Evolutionary conservation across 2,113 vertebrate species (phyloP), one percentile per base, ranked within the genome.

Genomic region (Poecilia latipinna): DNA sequence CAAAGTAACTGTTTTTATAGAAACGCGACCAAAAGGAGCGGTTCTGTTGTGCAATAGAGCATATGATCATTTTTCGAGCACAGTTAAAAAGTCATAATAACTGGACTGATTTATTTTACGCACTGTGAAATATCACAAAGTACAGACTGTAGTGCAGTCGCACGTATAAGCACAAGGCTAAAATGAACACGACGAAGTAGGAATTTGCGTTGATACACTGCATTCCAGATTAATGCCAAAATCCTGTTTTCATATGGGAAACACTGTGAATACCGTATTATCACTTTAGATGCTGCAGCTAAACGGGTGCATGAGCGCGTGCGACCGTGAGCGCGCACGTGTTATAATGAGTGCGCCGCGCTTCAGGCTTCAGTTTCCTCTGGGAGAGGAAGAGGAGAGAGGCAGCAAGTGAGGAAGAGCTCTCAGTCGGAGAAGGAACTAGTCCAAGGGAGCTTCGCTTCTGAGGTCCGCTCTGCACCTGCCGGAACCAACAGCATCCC

Each of bases 311-410:
- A 75, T 7, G 77, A 32, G 67, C 10, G 72, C 17, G 64, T 11
- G 54, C 10, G 62, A 35, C 63, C 29, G 74, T 70, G 85, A 54
- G 51, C 79, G 88, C 81, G 90, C 85, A 78, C 75, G 84, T 57
- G 87, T 80, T 86, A 68, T 65, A 69, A 83, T 74, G 74, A 78
- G 74, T 76, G 82, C 82, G 82, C 89, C 80, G 91, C 87, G 89
- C 91, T 86, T 31, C 91, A 84, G 75, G 90, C 91, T 88, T 32
- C 90, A 89, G 80, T 84, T 89, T 68, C 66, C 86, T 91, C 90
- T 90, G 91, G 82, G 85, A 89, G 87, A 74, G 82, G 70, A 82
- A 82, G 82, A 82, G 77, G 31, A 82, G 72, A 84, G 77, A 70
- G 75, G 12, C 77, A 63, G 57, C 93, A 91, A 37, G 88, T 82